phyloP scores from a whole-genome alignment of 2,113 vertebrate genomes.

The Cavia porcellus region DNA sequence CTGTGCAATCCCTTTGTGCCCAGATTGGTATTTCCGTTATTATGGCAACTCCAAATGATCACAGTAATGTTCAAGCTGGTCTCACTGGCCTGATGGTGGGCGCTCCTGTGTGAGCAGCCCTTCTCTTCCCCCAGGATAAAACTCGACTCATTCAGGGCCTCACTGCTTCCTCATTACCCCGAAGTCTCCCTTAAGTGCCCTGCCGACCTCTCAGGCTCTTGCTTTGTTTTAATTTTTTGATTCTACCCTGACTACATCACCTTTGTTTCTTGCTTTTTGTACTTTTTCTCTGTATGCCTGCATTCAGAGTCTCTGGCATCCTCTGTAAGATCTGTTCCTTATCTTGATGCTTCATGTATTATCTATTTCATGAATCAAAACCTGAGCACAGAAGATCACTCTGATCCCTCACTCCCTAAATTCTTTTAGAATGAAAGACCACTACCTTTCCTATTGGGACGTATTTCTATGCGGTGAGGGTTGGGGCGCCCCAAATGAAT shows the following conservation, averaged over 20 bases:
- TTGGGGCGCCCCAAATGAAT: not conserved
- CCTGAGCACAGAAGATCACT: not conserved
- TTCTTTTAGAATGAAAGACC: not conserved
- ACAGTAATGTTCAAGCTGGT: not conserved
- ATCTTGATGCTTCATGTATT: not conserved
- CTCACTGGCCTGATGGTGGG: not conserved
- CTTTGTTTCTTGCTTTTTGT: not conserved
- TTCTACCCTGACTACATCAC: not conserved
- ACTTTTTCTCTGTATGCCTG: not conserved
- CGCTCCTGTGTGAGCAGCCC: not conserved
- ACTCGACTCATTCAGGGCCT: not conserved
- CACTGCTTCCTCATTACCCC: not conserved
- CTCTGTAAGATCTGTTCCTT: not conserved
- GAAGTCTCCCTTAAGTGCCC: not conserved
- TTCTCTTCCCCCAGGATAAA: not conserved
- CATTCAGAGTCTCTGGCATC: not conserved
- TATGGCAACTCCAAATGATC: not conserved
- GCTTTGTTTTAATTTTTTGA: not conserved
- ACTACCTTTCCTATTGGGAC: not conserved
- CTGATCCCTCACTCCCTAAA: not conserved
- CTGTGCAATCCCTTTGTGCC: not conserved
- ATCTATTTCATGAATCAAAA: not conserved
- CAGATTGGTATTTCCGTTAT: not conserved
- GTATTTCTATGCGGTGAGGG: not conserved
- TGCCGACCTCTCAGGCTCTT: not conserved